Evolutionary conservation across 2,888 invertebrate species (phyloP), one percentile per base, ranked within the genome.

Genomic region (Ennomos quercinarius): DNA sequence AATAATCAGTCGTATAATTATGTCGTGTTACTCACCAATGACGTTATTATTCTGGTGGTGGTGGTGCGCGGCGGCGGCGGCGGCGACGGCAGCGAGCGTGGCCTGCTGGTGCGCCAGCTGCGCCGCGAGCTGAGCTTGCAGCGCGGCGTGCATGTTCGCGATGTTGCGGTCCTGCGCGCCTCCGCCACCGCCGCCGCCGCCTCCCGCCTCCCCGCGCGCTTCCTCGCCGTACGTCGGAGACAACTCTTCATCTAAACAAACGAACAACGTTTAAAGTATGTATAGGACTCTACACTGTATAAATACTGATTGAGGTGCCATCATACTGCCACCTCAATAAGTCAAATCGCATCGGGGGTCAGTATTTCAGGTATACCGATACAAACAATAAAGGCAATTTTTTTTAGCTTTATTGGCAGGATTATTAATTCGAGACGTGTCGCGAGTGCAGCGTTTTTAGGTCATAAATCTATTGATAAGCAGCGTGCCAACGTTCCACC

Each of bases 81-180:
- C 90, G 80, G 93, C 84, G 81, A 94, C 89, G 79, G 94, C 93
- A 70, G 94, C 91, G 35, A 88, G 78, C 50, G 86, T 85, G 9
- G 94, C 94, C 73, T 94, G 93, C 78, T 94, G 94, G 76, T 94
- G 94, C 75, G 94, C 91, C 70, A 94, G 87, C 77, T 94, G 94
- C 76, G 94, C 87, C 67, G 93, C 93, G 60, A 94, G 93, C 85
- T 94, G 94, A 73, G 94, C 94, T 77, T 94, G 94, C 62, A 94
- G 86, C 65, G 94, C 87, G 27, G 90, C 91, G 74, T 91, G 90
- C 86, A 89, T 84, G 70, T 80, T 81, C 60, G 76, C 80, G 48
- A 84, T 65, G 61, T 67, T 72, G 51, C 76, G 73, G 64, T 77
- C 82, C 37, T 60, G 60, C 61, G 71, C 76, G 76, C 46, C 64